Base-by-base conservation (phyloP, 2,797 vertebrate genomes). In the Pseudochromis fuscus region DNA sequence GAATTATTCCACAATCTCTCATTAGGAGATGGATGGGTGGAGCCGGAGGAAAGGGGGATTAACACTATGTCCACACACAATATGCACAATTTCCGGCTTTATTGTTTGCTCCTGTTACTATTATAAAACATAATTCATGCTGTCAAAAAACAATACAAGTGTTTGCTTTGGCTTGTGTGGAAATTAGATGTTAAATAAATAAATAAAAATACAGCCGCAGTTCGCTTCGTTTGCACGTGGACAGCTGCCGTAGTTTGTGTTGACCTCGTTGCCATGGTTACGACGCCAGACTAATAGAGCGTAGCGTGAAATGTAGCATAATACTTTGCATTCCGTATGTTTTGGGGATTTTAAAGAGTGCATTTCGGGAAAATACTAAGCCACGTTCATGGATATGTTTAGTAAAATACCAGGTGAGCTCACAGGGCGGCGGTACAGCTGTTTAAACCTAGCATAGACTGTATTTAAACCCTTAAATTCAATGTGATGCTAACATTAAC, bases 21-120 rank as follows among this genome's bases (percentile, higher is more conserved):
- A 88, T 90, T 78, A 89, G 75, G 28, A 64, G 62, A 89, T 84
- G 85, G 84, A 61, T 86, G 85, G 86, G 87, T 88, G 92, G 87
- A 82, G 84, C 75, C 82, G 67, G 65, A 79, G 72, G 76, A 25
- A 46, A 24, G 8, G 1, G 8, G 75, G 79, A 73, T 88, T 80
- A 89, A 91, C 81, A 65, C 81, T 74, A 66, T 73, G 21, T 28
- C 30, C 48, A 6, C 3, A 9, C 9, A 8, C 49, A 55, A 23
- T 5, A 13, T 59, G 46, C 44, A 23, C 67, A 62, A n/a, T n/a
- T n/a, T n/a, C n/a, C n/a, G n/a, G n/a, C n/a, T n/a, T n/a, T n/a
- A n/a, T 15, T 18, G 25, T 52, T 46, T 62, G 7, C 42, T 33
- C 8, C 40, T 57, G 37, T 50, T 56, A 33, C n/a, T 46, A n/a